Conservation (phyloP, 2,797 vertebrate species). For the Catharus ustulatus region DNA sequence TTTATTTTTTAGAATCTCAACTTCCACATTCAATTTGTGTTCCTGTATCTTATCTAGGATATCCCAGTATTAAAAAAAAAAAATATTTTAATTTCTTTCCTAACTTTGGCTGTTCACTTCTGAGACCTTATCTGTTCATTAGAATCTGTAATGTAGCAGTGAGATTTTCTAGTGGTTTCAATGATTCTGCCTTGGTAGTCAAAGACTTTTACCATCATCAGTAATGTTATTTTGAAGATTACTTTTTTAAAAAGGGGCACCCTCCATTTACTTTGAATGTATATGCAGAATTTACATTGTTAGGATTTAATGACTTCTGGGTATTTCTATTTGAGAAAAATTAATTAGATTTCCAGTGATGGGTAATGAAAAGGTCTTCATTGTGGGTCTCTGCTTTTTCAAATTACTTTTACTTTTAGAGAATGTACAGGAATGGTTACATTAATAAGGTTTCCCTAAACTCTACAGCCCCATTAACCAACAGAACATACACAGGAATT, state of each 20-base stretch:
- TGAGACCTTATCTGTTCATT: background rate
- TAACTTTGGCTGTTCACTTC: background rate
- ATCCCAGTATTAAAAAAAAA: background rate
- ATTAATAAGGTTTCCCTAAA: background rate
- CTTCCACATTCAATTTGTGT: background rate
- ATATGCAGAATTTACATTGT: background rate
- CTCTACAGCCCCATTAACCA: background rate
- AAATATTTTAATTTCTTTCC: background rate
- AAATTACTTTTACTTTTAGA: background rate
- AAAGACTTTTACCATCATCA: background rate
- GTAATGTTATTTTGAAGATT: background rate
- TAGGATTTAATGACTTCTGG: background rate
- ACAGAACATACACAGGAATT: background rate
- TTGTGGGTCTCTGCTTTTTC: background rate
- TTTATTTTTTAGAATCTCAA: background rate
- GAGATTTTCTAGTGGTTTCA: background rate
- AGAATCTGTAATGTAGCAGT: background rate
- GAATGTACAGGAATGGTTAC: background rate
- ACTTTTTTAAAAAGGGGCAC: background rate
- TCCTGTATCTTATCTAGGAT: background rate
- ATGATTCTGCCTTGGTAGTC: background rate
- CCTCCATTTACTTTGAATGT: background rate
- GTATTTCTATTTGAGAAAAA: background rate
- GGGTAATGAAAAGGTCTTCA: background rate
- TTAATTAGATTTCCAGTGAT: accelerated